Conservation (phyloP, 2,797 vertebrate genomes). For the Gastrophryne carolinensis region DNA sequence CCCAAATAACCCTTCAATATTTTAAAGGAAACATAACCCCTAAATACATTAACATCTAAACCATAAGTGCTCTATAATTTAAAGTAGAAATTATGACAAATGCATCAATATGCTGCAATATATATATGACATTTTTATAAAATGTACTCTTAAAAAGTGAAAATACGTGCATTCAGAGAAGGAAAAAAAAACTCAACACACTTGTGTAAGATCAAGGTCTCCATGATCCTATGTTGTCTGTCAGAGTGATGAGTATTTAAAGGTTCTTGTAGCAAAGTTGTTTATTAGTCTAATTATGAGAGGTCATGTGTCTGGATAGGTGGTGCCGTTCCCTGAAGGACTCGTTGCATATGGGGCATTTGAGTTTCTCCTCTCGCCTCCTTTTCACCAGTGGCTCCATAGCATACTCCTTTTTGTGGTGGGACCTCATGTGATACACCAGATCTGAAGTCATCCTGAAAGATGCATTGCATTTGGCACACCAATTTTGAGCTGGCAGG, state of each 20-base stretch:
- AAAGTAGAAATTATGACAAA: conserved; percentile 92
- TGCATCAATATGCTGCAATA: conserved; percentile 90
- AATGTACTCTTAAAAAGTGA: conserved; percentile 78
- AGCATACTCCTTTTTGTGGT: conserved; percentile 95
- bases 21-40: conserved; percentile 90
- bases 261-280: conserved; percentile 6
- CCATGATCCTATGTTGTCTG: conserved; percentile 6
- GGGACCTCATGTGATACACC: conserved; percentile 97
- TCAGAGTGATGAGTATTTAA: conserved; percentile 23
- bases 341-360: conserved; percentile 97
- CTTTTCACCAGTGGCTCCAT: conserved; percentile 93
- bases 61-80: conserved; percentile 90
- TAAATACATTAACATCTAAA: conserved; percentile 85
- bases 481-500: conserved; percentile 97
- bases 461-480: conserved; percentile 96
- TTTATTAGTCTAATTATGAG: conserved; percentile 80
- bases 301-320: conserved; percentile 97
- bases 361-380: conserved; percentile 93
- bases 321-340: conserved; percentile 95
- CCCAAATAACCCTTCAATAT: conserved; percentile 71
- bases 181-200: conserved; percentile 23
- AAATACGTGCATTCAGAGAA: conserved; percentile 80
- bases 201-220: conserved; percentile 4
- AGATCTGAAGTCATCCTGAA: conserved; percentile 98
- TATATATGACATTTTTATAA: conserved; percentile 79